Base-by-base conservation (phyloP, 1,140 invertebrate genomes). In the Drosophila ercepeae region DNA sequence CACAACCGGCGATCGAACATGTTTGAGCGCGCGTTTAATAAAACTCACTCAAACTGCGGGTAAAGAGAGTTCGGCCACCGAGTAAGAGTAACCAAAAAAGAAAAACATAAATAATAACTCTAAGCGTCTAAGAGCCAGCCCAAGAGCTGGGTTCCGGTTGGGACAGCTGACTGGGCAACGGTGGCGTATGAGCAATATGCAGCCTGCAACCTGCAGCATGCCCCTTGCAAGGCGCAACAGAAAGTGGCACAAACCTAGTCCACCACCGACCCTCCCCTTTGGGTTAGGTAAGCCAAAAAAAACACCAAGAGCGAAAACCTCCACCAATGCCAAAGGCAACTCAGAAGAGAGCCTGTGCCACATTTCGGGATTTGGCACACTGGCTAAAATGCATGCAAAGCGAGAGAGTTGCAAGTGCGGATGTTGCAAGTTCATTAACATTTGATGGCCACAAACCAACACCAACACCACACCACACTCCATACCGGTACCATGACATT, bases 361-460 rank as follows among this genome's bases (percentile, higher is more conserved):
- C 29, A 32, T 32, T 32, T 32, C 3, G 9, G 9, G 29, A 48
- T 48, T 48, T 25, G 45, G 45, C 45, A 25, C 21, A 23, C 11
- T 13, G 13, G 13, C 5, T 23, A 5, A 9, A 21, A 7, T 9
- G n/a, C 7, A 23, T 45, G 36, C 29, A 36, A 39, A 34, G 13
- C 41, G 19, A 29, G 19, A 19, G 45, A 19, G 55, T 64, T 60
- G 72, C 55, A 78, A 72, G 72, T 29, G 54, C 57, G 8, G 53
- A 23, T 65, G 49, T 53, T 70, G 75, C 63, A 70, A 71, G 71
- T 78, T 75, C 75, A 75, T 78, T 67, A 78, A 75, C 75, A 81
- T 78, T 75, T 57, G 29, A 32, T 29, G 48, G n/a, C 18, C 8
- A n/a, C n/a, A 14, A n/a, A n/a, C n/a, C n/a, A n/a, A n/a, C n/a